Evolutionary conservation across 2,797 vertebrate species (phyloP).

Genomic region (Vespertilio murinus): DNA sequence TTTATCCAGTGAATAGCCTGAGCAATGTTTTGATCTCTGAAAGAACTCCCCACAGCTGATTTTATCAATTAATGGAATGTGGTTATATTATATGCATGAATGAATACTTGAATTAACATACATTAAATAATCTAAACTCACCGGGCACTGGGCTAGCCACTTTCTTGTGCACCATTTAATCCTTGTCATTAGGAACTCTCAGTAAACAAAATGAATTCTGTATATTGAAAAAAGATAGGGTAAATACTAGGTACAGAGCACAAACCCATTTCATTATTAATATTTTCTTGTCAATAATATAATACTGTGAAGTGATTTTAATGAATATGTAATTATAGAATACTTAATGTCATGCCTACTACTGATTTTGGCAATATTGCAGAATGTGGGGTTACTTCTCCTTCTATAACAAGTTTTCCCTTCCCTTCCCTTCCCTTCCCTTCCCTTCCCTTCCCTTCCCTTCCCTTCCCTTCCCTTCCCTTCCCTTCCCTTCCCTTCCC

Average conservation of each 20-base stretch:
- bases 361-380: background rate
- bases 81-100: conserved; percentile 54
- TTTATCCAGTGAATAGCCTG: background rate
- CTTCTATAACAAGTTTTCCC: background rate
- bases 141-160: background rate
- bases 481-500: background rate
- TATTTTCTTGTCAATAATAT: background rate
- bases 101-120: conserved; percentile 40
- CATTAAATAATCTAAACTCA: conserved; percentile 4
- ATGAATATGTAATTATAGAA: background rate
- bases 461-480: background rate
- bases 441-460: background rate
- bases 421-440: background rate
- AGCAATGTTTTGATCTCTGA: conserved; percentile 11
- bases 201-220: background rate
- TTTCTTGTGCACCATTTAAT: conserved; percentile 14
- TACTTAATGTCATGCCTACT: background rate
- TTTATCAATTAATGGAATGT: conserved; percentile 54
- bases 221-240: background rate
- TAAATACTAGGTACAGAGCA: background rate
- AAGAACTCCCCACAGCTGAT: background rate
- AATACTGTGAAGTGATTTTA: background rate
- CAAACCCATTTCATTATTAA: background rate
- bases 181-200: background rate
- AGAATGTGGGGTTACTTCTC: background rate